Evolutionary conservation across 2,888 invertebrate species (phyloP), one percentile per base, ranked within the genome.

Genomic region (Luperina testacea): DNA sequence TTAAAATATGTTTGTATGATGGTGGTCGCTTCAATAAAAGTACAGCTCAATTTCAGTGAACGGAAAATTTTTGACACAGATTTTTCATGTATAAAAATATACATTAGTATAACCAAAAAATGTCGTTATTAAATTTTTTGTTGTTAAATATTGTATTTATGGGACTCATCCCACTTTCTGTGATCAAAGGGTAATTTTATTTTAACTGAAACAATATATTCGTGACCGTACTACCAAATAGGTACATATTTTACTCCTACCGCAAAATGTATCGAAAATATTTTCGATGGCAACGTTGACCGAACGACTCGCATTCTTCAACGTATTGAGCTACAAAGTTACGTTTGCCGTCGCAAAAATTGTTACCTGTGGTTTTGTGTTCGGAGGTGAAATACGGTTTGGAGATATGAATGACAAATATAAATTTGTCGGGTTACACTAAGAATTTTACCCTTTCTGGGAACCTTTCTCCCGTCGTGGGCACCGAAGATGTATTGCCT

Each of bases 251-350:
- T 86, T 75, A 85, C 84, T 78, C 72, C 48, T 80, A 80, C 81
- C 88, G 85, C 83, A 89, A 89, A 89, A 88, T 89, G 79, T 86
- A 87, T 80, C 84, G 79, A 85, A 81, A 90, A 90, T 89, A 88
- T 91, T 38, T 38, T 88, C 83, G 75, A 82, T 77, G 84, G 84
- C 78, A 86, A 90, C 91, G 89, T 88, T 92, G 92, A 91, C 88
- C 88, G 87, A 90, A 78, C 87, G 87, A 82, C 77, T 86, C 80
- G 78, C 88, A 90, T 92, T 90, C 88, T 89, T 92, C 88, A 90
- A 88, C 87, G 89, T 90, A 88, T 88, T 85, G 78, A 70, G 45
- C 51, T 74, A 74, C 90, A 88, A 92, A 87, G 77, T 89, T 92
- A 90, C 80, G 45, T 90, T 88, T 90, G 85, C 90, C 42, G 72